These are phyloP conservation scores for Boloria selene DNA, from an alignment of 2,888 invertebrate genomes.

Conservation along the genomic window DNA sequence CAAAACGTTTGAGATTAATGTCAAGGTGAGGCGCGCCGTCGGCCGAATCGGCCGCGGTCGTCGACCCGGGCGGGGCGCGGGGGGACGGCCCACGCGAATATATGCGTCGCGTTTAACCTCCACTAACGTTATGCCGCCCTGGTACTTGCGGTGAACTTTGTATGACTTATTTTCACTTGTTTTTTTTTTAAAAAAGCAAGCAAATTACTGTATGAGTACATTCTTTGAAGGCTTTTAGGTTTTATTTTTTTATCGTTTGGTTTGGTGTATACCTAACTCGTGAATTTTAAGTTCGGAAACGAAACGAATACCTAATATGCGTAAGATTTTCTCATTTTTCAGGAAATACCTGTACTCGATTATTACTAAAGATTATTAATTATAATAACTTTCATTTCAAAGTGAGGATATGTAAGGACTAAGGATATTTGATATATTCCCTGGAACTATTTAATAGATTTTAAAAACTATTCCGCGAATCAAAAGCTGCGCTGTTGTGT, in stretches of 20 bases:
- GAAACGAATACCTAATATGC: too few species aligned
- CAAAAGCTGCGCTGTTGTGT: too few species aligned
- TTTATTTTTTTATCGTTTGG: neutral
- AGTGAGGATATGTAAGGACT: too few species aligned
- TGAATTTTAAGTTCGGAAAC: too few species aligned
- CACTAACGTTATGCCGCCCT: slow-evolving; percentile 66
- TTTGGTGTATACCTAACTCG: too few species aligned
- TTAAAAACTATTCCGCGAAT: too few species aligned
- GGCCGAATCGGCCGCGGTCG: slow-evolving; percentile 79
- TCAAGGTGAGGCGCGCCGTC: slow-evolving; percentile 81
- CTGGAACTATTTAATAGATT: too few species aligned
- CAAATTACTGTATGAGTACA: neutral
- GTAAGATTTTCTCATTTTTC: too few species aligned
- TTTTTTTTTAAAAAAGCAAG: slow-evolving; percentile 9
- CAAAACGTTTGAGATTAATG: slow-evolving; percentile 80
- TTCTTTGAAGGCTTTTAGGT: neutral
- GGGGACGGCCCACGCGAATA: slow-evolving; percentile 78
- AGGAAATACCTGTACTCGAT: too few species aligned
- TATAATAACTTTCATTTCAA: too few species aligned
- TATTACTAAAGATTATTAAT: too few species aligned
- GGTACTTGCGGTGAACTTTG: slow-evolving; percentile 58
- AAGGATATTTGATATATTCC: too few species aligned
- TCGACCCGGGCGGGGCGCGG: slow-evolving; percentile 65
- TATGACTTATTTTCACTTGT: slow-evolving; percentile 34
- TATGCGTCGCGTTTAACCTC: slow-evolving; percentile 72